Conservation (phyloP, 2,888 invertebrate species). For the Nowickia ferox region DNA sequence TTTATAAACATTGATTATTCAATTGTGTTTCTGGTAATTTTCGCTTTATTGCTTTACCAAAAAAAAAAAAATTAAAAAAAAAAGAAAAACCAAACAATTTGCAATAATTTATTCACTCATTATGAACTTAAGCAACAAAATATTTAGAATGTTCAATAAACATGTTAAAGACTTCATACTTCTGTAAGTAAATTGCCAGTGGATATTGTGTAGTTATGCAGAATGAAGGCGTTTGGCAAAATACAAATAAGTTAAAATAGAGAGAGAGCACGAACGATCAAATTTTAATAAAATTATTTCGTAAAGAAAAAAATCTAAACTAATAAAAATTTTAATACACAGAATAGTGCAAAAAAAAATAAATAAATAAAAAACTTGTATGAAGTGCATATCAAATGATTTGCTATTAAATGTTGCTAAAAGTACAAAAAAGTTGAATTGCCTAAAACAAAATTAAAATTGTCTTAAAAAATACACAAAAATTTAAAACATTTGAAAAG, state of each 20-base stretch:
- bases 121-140: constrained; percentile 41
- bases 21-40: not conserved
- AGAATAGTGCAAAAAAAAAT: constrained; percentile 24
- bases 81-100: constrained; percentile 23
- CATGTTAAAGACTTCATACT: constrained; percentile 30
- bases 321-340: not conserved
- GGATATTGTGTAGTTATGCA: constrained; percentile 14
- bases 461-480: not conserved
- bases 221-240: constrained; percentile 55
- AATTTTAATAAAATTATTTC: constrained; percentile 37
- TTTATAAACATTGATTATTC: not conserved
- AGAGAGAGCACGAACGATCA: constrained; percentile 15
- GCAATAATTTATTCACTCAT: constrained; percentile 52
- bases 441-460: constrained; percentile 6
- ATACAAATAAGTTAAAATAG: not conserved
- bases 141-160: constrained; percentile 64
- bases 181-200: constrained; percentile 25
- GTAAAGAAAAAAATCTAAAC: not conserved
- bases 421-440: constrained; percentile 1
- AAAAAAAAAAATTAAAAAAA: constrained; percentile 1
- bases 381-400: constrained; percentile 42
- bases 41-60: constrained; percentile 11
- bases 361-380: constrained; percentile 5
- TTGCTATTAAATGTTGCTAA: constrained; percentile 26
- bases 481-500: not conserved